A percentile compares a stretch with the other conserved stretches of the same genome.
Conservation (phyloP, 2,888 invertebrate genomes). For the Ophonus ardosiacus region DNA sequence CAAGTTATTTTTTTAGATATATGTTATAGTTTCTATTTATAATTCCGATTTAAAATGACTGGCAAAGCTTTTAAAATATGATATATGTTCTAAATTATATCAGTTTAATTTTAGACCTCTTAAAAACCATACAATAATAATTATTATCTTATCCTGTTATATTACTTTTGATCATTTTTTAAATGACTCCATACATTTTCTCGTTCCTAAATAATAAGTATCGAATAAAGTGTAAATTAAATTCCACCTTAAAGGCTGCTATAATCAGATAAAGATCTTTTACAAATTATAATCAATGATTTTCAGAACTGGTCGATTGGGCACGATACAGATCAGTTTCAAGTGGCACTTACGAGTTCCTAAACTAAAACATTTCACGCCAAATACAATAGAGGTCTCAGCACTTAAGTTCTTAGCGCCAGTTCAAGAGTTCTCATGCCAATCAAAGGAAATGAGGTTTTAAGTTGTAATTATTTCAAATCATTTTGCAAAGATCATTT, state of each 20-base stretch:
- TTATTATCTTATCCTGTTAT: no score
- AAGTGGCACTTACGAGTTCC: slow-evolving; percentile 21
- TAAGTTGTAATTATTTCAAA: background rate
- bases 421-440: slow-evolving; percentile 45
- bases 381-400: slow-evolving; percentile 38
- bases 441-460: slow-evolving; percentile 2
- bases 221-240: slow-evolving; percentile 7
- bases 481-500: background rate
- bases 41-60: slow-evolving; percentile 14
- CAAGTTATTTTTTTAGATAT: background rate
- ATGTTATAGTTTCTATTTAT: slow-evolving; percentile 26
- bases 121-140: background rate
- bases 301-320: slow-evolving; percentile 9
- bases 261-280: background rate
- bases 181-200: no score
- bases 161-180: no score
- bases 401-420: slow-evolving; percentile 45
- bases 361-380: slow-evolving; percentile 51
- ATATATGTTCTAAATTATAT: slow-evolving; percentile 5
- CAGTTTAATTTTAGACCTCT: background rate
- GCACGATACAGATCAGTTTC: slow-evolving; percentile 24
- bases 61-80: slow-evolving; percentile 21
- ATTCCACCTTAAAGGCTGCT: background rate
- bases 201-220: background rate
- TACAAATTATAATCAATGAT: slow-evolving; percentile 53